Conservation (phyloP, 2,888 invertebrate genomes). For the Cyaniris semiargus region DNA sequence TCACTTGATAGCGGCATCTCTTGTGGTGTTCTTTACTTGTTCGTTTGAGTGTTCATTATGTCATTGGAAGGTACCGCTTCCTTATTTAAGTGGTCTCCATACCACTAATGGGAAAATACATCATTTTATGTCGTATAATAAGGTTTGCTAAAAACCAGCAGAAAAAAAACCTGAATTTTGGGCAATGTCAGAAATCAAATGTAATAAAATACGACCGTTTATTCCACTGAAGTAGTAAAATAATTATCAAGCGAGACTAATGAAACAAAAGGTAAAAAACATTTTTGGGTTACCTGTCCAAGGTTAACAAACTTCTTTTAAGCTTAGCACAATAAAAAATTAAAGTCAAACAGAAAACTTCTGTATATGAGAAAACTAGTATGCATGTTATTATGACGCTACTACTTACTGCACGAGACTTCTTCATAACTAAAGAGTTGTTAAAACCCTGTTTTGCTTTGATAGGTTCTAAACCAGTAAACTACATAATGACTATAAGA, state of each 20-base stretch:
- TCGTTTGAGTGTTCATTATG: neutral
- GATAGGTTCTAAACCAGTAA: slow-evolving; percentile 42
- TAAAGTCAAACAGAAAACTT: neutral
- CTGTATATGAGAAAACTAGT: neutral
- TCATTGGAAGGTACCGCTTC: neutral
- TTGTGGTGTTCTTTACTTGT: slow-evolving; percentile 40
- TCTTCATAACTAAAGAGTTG: neutral
- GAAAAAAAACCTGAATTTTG: neutral
- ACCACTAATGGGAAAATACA: neutral
- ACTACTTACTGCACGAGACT: neutral
- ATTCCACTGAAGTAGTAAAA: neutral
- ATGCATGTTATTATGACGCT: neutral
- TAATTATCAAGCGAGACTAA: neutral
- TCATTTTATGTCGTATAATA: neutral
- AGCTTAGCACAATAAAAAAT: neutral
- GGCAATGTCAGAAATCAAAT: neutral
- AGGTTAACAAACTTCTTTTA: neutral
- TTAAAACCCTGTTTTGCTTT: neutral
- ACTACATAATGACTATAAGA: slow-evolving; percentile 51
- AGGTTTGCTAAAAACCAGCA: neutral
- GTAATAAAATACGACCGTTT: neutral
- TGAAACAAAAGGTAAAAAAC: neutral
- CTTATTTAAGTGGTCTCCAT: neutral
- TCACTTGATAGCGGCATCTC: slow-evolving; percentile 15
- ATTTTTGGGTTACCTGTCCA: neutral